A percentile compares a stretch with the other conserved stretches of the same genome.
phyloP scores from a whole-genome alignment of 1,140 invertebrate genomes.

The Ganaspis sp. region DNA sequence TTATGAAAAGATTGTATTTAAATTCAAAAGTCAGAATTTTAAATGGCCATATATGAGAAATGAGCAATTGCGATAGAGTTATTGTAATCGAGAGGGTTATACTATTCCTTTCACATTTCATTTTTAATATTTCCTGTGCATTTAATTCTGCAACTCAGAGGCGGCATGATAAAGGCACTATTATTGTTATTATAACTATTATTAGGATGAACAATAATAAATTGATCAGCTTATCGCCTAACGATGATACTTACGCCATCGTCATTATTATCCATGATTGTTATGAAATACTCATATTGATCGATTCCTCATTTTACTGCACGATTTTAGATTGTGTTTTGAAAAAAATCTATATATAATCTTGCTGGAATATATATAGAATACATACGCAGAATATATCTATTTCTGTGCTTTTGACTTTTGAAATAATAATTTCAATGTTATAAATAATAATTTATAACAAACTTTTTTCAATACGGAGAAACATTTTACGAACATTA shows the following conservation, averaged over 20 bases:
- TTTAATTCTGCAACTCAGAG: slow-evolving; percentile 2
- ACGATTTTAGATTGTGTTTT: too few species aligned
- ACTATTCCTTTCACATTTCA: slow-evolving; percentile 16
- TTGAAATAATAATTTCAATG: too few species aligned
- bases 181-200: slow-evolving; percentile 8
- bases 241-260: slow-evolving; percentile 7
- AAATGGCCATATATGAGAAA: background rate
- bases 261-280: background rate
- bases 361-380: too few species aligned
- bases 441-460: too few species aligned
- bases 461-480: background rate
- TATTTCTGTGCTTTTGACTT: too few species aligned
- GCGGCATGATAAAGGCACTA: slow-evolving; percentile 1
- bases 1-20: background rate
- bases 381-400: too few species aligned
- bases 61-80: background rate
- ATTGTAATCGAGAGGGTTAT: slow-evolving; percentile 5
- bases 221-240: slow-evolving; percentile 12
- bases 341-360: too few species aligned
- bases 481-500: background rate
- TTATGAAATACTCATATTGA: background rate
- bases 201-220: slow-evolving; percentile 23
- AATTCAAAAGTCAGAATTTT: background rate
- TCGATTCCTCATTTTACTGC: background rate
- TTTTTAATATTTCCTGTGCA: background rate